These are phyloP conservation scores for Lysiphlebus fabarum DNA, from an alignment of 1,140 invertebrate genomes.

Conservation along the genomic window DNA sequence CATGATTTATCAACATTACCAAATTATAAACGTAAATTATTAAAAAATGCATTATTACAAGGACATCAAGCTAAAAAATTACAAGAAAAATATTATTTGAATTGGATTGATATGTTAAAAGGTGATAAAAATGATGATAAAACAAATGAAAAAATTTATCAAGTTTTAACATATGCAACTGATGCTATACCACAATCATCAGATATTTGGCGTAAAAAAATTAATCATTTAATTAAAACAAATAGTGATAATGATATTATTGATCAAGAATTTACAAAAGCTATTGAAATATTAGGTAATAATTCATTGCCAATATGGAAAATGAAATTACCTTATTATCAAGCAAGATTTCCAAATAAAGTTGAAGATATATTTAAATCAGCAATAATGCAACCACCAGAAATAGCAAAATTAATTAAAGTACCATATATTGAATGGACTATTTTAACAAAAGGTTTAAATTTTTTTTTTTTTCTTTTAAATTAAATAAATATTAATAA, in stretches of 20 bases:
- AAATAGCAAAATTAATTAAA: constrained; percentile 50
- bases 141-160: constrained; percentile 38
- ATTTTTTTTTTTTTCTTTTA: constrained; percentile 20
- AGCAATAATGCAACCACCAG: constrained; percentile 40
- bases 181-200: constrained; percentile 48
- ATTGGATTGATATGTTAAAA: constrained; percentile 51
- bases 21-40: constrained; percentile 53
- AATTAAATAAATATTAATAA: not conserved
- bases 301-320: constrained; percentile 54
- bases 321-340: constrained; percentile 49
- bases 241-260: constrained; percentile 40
- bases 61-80: constrained; percentile 52
- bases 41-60: constrained; percentile 51
- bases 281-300: constrained; percentile 42
- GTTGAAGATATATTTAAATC: constrained; percentile 52
- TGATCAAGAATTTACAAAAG: constrained; percentile 40
- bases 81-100: constrained; percentile 55
- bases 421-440: constrained; percentile 56
- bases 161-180: constrained; percentile 51
- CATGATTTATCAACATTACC: constrained; percentile 41
- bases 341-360: constrained; percentile 47
- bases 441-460: constrained; percentile 45
- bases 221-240: constrained; percentile 46
- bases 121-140: constrained; percentile 36
- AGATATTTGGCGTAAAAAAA: constrained; percentile 52